These are phyloP conservation scores for Charanyca ferruginea DNA, from an alignment of 2,888 invertebrate genomes.

Conservation along the genomic window DNA sequence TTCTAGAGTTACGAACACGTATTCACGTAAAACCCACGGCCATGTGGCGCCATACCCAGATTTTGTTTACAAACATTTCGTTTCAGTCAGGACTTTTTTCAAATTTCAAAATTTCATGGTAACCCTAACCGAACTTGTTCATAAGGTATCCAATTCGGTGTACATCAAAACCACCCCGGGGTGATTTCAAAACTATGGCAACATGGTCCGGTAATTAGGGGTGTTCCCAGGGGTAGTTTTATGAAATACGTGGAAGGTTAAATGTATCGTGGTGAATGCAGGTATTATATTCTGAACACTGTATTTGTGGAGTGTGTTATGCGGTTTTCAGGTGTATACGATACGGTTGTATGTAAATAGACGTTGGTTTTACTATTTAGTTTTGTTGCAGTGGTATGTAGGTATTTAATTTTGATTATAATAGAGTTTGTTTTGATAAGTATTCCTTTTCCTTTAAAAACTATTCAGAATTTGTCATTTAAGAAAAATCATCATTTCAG, in stretches of 20 bases:
- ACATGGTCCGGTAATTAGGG: conserved; percentile 58
- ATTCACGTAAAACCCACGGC: too few relatives aligned
- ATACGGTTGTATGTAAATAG: background rate
- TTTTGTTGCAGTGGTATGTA: too few relatives aligned
- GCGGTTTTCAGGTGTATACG: background rate
- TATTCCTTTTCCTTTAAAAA: too few relatives aligned
- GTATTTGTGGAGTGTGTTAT: conserved; percentile 8
- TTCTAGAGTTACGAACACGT: too few relatives aligned
- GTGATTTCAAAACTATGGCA: conserved; percentile 59
- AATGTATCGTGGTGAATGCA: conserved; percentile 41
- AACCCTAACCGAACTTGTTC: conserved; percentile 33
- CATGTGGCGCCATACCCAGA: too few relatives aligned
- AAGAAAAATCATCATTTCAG: too few relatives aligned
- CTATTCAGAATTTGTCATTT: too few relatives aligned
- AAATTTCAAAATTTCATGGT: background rate
- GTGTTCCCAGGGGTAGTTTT: conserved; percentile 48
- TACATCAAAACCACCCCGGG: conserved; percentile 52
- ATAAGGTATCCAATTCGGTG: conserved; percentile 43
- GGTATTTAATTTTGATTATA: too few relatives aligned
- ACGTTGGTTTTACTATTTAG: too few relatives aligned
- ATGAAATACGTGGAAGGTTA: conserved; percentile 46
- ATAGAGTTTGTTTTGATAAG: too few relatives aligned
- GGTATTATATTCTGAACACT: conserved; percentile 17
- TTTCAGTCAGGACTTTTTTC: background rate
- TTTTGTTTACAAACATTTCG: background rate